Evolutionary conservation across 2,888 invertebrate genomes (phyloP).

Genomic region (Heliconius erato): DNA sequence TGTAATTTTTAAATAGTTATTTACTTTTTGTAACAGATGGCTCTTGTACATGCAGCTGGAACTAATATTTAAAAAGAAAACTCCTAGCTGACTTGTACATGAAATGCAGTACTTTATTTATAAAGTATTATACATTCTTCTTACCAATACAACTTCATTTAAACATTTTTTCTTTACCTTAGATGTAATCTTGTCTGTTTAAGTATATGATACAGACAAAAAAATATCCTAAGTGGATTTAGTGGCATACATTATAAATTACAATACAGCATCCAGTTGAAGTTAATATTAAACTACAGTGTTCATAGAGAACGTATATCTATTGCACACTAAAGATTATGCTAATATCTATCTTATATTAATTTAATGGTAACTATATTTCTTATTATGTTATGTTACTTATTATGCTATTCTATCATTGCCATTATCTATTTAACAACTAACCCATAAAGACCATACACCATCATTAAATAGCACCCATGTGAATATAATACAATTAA

Average conservation of each 20-base stretch:
- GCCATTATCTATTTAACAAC: slow-evolving; percentile 60
- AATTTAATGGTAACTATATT: slow-evolving; percentile 77
- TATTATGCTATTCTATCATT: slow-evolving; percentile 57
- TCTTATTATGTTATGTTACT: slow-evolving; percentile 62
- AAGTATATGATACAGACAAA: neutral
- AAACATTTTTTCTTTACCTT: neutral
- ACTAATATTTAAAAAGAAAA: neutral
- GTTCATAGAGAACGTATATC: slow-evolving; percentile 59
- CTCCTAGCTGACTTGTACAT: neutral
- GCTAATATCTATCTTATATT: slow-evolving; percentile 68
- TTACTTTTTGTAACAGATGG: slow-evolving; percentile 5
- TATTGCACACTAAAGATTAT: slow-evolving; percentile 82
- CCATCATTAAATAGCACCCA: slow-evolving; percentile 84
- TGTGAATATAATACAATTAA: slow-evolving; percentile 81
- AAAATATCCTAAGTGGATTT: slow-evolving; percentile 4
- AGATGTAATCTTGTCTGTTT: slow-evolving; percentile 12
- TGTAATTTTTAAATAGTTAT: slow-evolving; percentile 36
- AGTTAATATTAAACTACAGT: slow-evolving; percentile 45
- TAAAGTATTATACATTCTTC: neutral
- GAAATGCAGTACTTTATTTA: slow-evolving; percentile 5
- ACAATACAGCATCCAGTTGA: slow-evolving; percentile 20
- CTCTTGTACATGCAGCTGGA: neutral
- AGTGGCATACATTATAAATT: slow-evolving; percentile 12
- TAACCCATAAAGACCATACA: slow-evolving; percentile 75
- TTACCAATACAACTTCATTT: slow-evolving; percentile 1